Evolutionary conservation across 2,888 invertebrate genomes (phyloP).

Genomic region (Meteorus colon): DNA sequence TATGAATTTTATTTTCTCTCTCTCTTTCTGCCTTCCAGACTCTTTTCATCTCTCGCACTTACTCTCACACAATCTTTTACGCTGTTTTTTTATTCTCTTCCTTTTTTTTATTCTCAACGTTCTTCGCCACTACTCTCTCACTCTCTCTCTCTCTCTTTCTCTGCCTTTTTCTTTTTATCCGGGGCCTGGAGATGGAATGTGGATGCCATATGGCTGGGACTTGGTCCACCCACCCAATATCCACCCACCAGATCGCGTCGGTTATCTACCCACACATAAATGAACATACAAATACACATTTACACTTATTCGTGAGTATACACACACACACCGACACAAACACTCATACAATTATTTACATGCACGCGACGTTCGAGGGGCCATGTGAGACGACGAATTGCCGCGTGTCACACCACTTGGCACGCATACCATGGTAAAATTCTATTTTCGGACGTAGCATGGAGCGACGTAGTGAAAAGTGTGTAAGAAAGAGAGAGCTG

Average conservation of each 20-base stretch:
- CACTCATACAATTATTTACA: constrained; percentile 30
- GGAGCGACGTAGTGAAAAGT: constrained; percentile 12
- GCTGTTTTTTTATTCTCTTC: constrained; percentile 40
- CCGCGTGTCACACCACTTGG: constrained; percentile 42
- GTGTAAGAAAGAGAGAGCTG: background rate
- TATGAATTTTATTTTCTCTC: constrained; percentile 44
- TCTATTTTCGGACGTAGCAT: constrained; percentile 40
- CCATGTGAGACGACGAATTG: constrained; percentile 26
- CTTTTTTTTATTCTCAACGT: constrained; percentile 35
- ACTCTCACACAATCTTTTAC: background rate
- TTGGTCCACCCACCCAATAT: constrained; percentile 57
- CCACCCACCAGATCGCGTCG: constrained; percentile 59
- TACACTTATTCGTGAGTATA: constrained; percentile 49
- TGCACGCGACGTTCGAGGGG: constrained; percentile 23
- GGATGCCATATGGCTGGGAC: constrained; percentile 71
- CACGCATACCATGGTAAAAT: constrained; percentile 42
- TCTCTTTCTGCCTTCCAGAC: constrained; percentile 41
- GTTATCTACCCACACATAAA: constrained; percentile 52
- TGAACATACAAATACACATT: constrained; percentile 39
- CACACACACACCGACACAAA: constrained; percentile 10
- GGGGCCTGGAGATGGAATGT: constrained; percentile 69
- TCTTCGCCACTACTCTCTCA: constrained; percentile 11
- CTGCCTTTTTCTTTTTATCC: background rate
- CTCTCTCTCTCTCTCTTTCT: constrained; percentile 38
- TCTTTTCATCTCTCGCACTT: constrained; percentile 23